Evolutionary conservation across 2,797 vertebrate genomes (phyloP), one percentile per base, ranked within the genome.

Genomic region (Catharus ustulatus): DNA sequence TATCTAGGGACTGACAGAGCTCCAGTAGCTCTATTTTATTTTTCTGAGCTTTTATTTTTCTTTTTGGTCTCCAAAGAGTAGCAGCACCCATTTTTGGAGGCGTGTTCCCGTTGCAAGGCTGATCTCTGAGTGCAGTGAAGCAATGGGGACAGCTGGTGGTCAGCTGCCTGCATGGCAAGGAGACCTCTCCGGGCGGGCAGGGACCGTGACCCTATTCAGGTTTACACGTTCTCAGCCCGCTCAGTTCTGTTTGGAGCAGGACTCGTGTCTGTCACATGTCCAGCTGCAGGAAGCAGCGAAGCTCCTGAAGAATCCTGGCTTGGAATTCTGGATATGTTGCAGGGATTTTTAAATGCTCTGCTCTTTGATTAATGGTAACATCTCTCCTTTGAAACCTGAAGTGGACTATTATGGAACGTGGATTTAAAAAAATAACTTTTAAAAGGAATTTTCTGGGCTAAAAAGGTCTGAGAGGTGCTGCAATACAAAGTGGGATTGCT

Each of bases 131-230:
- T 94, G 27, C 43, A 12, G 69, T 59, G 94, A 85, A 52, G 95
- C 96, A 94, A 91, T 93, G 90, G 77, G 48, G 95, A 91, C 96
- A 95, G 92, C 97, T 97, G 91, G 88, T 84, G 97, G 96, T 22
- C 64, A 57, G 15, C 63, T 23, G 30, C 5, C 84, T 63, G 79
- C 76, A 95, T 61, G 78, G 81, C 94, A 87, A 26, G 80, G 52
- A 22, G 3, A 5, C 13, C 24, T 21, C 17, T 7, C 57, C 11
- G 5, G 15, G 14, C 42, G 26, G 16, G 21, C 72, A 6, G 18
- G 29, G 29, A 4, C 29, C 15, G 0, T 13, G 30, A 27, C 36
- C 27, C 59, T 11, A 2, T 1, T 71, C 58, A 29, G 10, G 38
- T 66, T 45, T 45, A 14, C 2, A 0, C 51, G 22, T 16, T 55